These are phyloP conservation scores for Trichopoda pennipes DNA, from an alignment of 2,888 invertebrate species.

Conservation along the genomic window DNA sequence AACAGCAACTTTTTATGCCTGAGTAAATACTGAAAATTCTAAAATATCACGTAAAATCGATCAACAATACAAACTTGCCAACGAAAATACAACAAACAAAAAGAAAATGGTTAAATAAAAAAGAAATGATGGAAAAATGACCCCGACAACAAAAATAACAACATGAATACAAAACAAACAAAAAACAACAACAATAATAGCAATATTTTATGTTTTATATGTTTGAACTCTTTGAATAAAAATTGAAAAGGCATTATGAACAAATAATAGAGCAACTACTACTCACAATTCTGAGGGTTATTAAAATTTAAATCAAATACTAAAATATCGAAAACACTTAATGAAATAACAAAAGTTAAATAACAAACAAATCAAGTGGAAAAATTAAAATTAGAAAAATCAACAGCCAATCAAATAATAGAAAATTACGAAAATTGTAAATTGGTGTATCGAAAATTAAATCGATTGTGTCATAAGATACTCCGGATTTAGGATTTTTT, in stretches of 20 bases:
- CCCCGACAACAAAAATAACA: slow-evolving; percentile 60
- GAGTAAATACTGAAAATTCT: slow-evolving; percentile 79
- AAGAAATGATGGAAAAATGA: slow-evolving; percentile 18
- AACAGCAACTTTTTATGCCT: slow-evolving; percentile 54
- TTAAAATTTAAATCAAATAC: slow-evolving; percentile 47
- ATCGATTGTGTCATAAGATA: too few relatives aligned
- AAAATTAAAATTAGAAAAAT: slow-evolving; percentile 60
- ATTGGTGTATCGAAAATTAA: too few relatives aligned
- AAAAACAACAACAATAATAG: slow-evolving; percentile 23
- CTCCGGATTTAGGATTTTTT: too few relatives aligned
- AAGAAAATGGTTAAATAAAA: slow-evolving; percentile 33
- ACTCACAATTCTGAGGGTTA: slow-evolving; percentile 42
- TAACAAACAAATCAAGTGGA: slow-evolving; percentile 31
- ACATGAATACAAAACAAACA: not conserved
- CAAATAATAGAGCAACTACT: slow-evolving; percentile 65
- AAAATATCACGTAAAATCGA: slow-evolving; percentile 80
- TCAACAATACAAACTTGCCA: slow-evolving; percentile 80
- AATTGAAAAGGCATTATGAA: slow-evolving; percentile 17
- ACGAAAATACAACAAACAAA: slow-evolving; percentile 62
- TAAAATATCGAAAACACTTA: slow-evolving; percentile 24
- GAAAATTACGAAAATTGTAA: not conserved
- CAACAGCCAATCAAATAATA: slow-evolving; percentile 65
- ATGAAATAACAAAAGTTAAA: slow-evolving; percentile 37
- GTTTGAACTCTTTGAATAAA: too few relatives aligned
- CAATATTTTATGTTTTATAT: not conserved